Conservation (phyloP, 2,113 vertebrate species). For the Pavo muticus region DNA sequence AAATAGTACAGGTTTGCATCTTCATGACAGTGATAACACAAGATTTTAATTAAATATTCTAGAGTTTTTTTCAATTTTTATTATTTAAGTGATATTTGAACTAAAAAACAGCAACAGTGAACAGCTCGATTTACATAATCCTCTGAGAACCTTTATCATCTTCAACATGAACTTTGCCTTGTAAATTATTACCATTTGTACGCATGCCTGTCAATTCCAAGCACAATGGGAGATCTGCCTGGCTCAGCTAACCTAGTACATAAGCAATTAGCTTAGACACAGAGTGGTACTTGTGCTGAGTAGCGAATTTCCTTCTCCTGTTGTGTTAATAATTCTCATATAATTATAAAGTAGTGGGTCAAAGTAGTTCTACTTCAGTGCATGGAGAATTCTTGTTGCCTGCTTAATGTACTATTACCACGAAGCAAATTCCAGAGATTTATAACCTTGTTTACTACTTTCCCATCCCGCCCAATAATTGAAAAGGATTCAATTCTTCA, state of each 20-base stretch:
- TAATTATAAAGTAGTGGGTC: conserved; percentile 39
- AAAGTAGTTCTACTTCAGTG: conserved; percentile 17
- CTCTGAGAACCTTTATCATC: conserved; percentile 26
- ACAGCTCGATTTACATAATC: conserved; percentile 25
- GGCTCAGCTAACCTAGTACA: conserved; percentile 10
- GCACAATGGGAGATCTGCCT: conserved; percentile 26
- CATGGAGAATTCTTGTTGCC: conserved; percentile 35
- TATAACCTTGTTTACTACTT: conserved; percentile 66
- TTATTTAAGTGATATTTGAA: conserved; percentile 12
- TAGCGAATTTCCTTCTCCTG: conserved; percentile 45
- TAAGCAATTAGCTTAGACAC: conserved; percentile 37
- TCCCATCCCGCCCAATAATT: conserved; percentile 66
- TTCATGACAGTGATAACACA: neutral
- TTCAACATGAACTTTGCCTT: conserved; percentile 16
- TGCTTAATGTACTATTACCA: conserved; percentile 58
- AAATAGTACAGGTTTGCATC: neutral
- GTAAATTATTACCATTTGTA: conserved; percentile 50
- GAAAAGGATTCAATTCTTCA: conserved; percentile 64
- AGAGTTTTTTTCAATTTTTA: neutral
- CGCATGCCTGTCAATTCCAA: conserved; percentile 30
- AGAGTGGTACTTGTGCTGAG: conserved; percentile 19
- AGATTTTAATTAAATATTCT: conserved; percentile 26
- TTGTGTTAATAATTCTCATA: conserved; percentile 40
- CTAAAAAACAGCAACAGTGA: neutral
- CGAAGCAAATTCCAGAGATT: conserved; percentile 57